phyloP scores from a whole-genome alignment of 2,113 vertebrate species.

The Erinaceus europaeus region DNA sequence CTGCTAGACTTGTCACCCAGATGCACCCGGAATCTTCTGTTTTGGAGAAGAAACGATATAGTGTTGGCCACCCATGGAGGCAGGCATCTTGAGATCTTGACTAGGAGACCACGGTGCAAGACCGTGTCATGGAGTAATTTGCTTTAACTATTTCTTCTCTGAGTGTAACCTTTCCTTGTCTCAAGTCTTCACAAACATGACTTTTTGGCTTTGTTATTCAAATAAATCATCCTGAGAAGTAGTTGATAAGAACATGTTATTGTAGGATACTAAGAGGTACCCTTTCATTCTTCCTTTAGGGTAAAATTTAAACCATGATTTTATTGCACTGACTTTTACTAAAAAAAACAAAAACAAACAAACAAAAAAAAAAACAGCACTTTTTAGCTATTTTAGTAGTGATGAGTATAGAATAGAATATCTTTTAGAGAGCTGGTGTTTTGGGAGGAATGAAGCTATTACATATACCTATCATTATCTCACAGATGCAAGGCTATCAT shows the following conservation, averaged over 20 bases:
- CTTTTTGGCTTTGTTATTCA: neutral
- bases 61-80: no score
- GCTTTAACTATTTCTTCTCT: neutral
- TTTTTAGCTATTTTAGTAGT: slow-evolving; percentile 36
- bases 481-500: neutral
- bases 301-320: neutral
- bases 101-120: no score
- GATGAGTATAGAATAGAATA: neutral
- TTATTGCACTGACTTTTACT: slow-evolving; percentile 33
- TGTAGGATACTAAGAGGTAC: neutral
- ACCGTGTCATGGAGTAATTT: neutral
- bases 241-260: neutral
- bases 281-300: neutral
- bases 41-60: no score
- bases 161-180: neutral
- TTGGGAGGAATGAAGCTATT: neutral
- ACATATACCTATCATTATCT: neutral
- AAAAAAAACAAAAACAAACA: no score
- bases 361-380: slow-evolving; percentile 15
- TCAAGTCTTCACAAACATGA: neutral
- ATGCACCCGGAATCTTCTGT: no score
- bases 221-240: neutral
- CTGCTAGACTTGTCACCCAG: no score
- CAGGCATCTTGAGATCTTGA: no score
- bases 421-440: neutral